These are phyloP conservation scores for Scelioninae gen. 1 DNA, from an alignment of 2,888 invertebrate species.

Conservation along the genomic window DNA sequence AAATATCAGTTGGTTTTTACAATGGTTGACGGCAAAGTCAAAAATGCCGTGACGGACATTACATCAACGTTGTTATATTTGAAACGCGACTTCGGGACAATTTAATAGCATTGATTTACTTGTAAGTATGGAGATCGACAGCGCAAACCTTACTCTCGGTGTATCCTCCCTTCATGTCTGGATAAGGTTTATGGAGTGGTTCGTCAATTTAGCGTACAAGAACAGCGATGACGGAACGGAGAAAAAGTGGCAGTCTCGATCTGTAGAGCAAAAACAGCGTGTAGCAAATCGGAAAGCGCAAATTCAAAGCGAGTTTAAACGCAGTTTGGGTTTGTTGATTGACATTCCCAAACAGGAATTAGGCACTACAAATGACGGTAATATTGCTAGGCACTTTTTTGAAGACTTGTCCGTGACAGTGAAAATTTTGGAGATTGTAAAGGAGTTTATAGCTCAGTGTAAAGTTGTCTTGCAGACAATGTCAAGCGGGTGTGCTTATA, in stretches of 20 bases:
- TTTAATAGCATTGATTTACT: constrained; percentile 59
- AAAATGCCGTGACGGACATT: constrained; percentile 64
- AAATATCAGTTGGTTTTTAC: constrained; percentile 14
- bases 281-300: constrained; percentile 41
- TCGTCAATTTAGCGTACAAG: constrained; percentile 75
- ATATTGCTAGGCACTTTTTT: constrained; percentile 47
- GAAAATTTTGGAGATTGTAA: constrained; percentile 64
- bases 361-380: constrained; percentile 51
- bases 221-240: constrained; percentile 68
- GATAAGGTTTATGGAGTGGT: constrained; percentile 77
- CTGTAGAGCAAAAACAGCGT: constrained; percentile 22
- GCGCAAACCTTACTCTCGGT: constrained; percentile 69
- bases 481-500: constrained; percentile 46
- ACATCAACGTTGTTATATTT: constrained; percentile 62
- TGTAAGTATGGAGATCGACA: constrained; percentile 35
- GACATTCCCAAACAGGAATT: constrained; percentile 14
- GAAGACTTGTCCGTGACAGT: constrained; percentile 43
- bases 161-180: constrained; percentile 56
- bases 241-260: constrained; percentile 75
- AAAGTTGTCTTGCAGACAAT: constrained; percentile 64
- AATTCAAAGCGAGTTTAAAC: constrained; percentile 35
- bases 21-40: constrained; percentile 54
- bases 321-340: constrained; percentile 7
- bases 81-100: constrained; percentile 61
- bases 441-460: constrained; percentile 59